phyloP scores from a whole-genome alignment of 1,140 invertebrate genomes.

The Leptopilina boulardi region DNA sequence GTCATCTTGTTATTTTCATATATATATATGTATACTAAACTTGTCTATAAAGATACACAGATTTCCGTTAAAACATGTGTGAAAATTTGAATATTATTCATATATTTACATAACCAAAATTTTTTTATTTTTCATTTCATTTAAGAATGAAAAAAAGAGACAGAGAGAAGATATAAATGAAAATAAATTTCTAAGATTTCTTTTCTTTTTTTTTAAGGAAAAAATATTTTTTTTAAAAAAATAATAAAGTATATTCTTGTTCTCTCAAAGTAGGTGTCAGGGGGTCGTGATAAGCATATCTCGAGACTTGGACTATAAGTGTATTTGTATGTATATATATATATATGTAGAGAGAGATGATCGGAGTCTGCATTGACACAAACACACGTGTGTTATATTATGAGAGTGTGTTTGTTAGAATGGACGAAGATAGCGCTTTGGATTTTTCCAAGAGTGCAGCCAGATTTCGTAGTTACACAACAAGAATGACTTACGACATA shows the following conservation, averaged over 20 bases:
- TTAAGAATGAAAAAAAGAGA: too few relatives aligned
- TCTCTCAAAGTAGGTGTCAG: conserved; percentile 35
- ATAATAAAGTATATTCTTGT: conserved; percentile 20
- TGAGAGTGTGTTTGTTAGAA: neutral
- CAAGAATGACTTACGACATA: conserved; percentile 34
- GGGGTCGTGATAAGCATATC: conserved; percentile 44
- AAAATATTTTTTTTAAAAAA: neutral
- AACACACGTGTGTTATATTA: too few relatives aligned
- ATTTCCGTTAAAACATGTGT: neutral
- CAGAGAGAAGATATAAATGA: neutral
- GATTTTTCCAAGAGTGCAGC: conserved; percentile 40
- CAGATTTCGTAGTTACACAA: conserved; percentile 42
- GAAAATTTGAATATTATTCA: neutral
- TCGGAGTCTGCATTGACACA: neutral
- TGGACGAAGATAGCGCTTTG: conserved; percentile 35
- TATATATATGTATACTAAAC: neutral
- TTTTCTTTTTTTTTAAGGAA: conserved; percentile 19
- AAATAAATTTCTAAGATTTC: neutral
- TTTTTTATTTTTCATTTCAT: too few relatives aligned
- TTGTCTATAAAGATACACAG: neutral
- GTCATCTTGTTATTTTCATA: conserved; percentile 12
- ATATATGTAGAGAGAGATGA: too few relatives aligned
- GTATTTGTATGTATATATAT: neutral
- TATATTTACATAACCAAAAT: neutral
- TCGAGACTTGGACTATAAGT: neutral